These are phyloP conservation scores for Calvadosia cruxmelitensis DNA, from an alignment of 30 jellyfish, hydroid and myxozoan species.

Conservation along the genomic window DNA sequence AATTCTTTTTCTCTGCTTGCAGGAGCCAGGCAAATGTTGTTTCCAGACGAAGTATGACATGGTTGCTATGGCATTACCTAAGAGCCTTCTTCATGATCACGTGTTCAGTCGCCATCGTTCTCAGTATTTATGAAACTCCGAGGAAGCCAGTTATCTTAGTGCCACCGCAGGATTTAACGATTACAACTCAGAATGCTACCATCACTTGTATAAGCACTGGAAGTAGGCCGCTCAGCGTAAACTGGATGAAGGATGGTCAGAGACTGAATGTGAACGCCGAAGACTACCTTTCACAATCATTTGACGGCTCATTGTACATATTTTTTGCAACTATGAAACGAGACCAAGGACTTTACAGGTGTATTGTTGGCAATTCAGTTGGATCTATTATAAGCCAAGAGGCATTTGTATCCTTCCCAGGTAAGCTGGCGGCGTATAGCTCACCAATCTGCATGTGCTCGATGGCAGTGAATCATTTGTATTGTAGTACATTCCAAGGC, in stretches of 20 bases:
- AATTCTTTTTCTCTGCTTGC: too few species aligned
- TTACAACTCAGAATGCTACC: constrained; percentile 40
- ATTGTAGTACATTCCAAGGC: too few species aligned
- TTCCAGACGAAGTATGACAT: constrained; percentile 75
- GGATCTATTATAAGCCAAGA: constrained; percentile 69
- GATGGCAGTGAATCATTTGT: too few species aligned
- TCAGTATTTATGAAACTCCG: background rate
- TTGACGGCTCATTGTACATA: constrained; percentile 75
- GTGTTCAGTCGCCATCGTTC: background rate
- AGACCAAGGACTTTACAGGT: constrained; percentile 86
- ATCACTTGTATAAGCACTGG: constrained; percentile 68
- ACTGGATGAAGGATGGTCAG: constrained; percentile 74
- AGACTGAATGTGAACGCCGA: constrained; percentile 20
- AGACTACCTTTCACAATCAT: constrained; percentile 24
- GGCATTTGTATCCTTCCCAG: constrained; percentile 68
- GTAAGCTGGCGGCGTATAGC: too few species aligned
- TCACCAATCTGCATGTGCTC: too few species aligned
- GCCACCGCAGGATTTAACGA: constrained; percentile 69
- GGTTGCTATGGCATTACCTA: constrained; percentile 83
- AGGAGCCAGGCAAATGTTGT: constrained; percentile 1
- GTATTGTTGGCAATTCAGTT: constrained; percentile 64
- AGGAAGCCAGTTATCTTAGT: constrained; percentile 20
- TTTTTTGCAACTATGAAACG: constrained; percentile 35
- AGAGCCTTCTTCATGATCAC: constrained; percentile 43
- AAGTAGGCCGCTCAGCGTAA: constrained; percentile 34